A percentile compares a stretch with the other conserved stretches of the same genome.
Evolutionary conservation across 2,797 vertebrate genomes (phyloP).

Genomic region (Crax fasciolata): DNA sequence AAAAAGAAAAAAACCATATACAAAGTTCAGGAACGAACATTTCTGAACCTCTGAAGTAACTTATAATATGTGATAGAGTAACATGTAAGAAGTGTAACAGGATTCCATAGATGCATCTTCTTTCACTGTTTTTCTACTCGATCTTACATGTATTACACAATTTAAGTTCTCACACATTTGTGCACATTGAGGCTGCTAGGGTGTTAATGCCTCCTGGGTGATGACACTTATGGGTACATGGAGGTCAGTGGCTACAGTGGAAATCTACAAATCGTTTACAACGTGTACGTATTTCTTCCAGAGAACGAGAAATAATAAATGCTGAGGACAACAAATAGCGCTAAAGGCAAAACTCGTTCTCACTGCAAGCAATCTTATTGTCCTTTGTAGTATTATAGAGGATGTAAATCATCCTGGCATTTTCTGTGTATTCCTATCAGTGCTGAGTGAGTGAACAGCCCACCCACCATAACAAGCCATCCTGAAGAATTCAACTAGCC

Average conservation of each 20-base stretch:
- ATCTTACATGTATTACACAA: neutral
- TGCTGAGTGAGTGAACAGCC: neutral
- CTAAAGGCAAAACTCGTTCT: neutral
- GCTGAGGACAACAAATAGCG: neutral
- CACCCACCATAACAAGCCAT: neutral
- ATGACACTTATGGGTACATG: neutral
- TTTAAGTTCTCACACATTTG: neutral
- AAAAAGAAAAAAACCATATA: neutral
- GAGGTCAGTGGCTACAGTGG: neutral
- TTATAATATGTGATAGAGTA: neutral
- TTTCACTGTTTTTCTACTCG: neutral
- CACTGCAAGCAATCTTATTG: neutral
- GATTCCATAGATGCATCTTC: neutral
- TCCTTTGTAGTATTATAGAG: neutral
- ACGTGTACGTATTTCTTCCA: neutral
- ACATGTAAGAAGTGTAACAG: neutral
- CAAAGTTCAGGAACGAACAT: neutral
- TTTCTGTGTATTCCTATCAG: neutral
- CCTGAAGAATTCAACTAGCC: neutral
- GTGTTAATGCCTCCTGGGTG: neutral
- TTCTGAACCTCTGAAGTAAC: neutral
- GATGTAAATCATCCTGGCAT: neutral
- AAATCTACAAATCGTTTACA: neutral
- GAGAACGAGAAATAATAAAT: neutral
- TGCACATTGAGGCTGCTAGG: neutral